phyloP scores from a whole-genome alignment of 2,113 vertebrate species.

The Sorex fumeus region DNA sequence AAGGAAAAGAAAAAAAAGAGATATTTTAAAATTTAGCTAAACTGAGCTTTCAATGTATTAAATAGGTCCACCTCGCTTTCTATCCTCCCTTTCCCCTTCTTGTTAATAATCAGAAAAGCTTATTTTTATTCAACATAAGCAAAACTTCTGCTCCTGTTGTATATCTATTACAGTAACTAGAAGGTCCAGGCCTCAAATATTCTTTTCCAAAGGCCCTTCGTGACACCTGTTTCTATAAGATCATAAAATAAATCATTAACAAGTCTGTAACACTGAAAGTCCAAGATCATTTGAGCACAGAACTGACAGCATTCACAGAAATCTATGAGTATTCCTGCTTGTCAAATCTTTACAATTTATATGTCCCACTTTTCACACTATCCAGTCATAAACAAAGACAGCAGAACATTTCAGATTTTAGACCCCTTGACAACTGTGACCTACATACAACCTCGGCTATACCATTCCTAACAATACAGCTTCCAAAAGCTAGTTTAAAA shows the following conservation, averaged over 20 bases:
- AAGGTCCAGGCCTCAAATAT: constrained; percentile 22
- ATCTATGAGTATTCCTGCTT: neutral
- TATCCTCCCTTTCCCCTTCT: neutral
- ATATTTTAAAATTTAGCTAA: too few relatives aligned
- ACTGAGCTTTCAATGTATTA: neutral
- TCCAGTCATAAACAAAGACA: constrained; percentile 51
- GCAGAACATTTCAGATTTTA: neutral
- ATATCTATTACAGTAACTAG: neutral
- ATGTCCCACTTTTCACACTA: neutral
- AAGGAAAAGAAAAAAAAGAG: too few relatives aligned
- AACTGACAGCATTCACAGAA: neutral
- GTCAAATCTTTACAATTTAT: neutral
- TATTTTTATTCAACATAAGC: neutral
- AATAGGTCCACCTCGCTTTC: neutral
- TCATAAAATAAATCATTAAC: neutral
- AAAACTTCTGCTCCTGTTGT: neutral
- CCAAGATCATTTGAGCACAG: neutral
- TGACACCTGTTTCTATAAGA: constrained; percentile 33
- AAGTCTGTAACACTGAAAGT: neutral
- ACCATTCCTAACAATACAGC: neutral
- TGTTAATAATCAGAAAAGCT: neutral
- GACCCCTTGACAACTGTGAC: neutral
- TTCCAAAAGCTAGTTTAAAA: neutral
- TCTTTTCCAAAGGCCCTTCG: neutral
- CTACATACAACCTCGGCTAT: neutral